A percentile compares a stretch with the other conserved stretches of the same genome.
phyloP scores from a whole-genome alignment of 1,140 invertebrate species.

The Mycetomoellerius zeteki region DNA sequence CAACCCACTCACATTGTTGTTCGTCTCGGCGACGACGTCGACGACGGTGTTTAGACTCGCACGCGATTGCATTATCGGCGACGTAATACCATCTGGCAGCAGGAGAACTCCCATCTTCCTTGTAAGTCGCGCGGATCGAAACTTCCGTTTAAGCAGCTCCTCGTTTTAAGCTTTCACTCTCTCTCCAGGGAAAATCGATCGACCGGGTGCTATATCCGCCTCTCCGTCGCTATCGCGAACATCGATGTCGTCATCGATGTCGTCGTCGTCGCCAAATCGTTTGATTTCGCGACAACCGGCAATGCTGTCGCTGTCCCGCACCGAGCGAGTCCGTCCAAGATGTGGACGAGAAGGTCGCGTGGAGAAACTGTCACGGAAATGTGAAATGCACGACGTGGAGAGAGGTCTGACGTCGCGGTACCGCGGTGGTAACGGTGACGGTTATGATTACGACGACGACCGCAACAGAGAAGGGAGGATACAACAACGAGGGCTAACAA shows the following conservation, averaged over 20 bases:
- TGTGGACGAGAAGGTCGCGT: conserved; percentile 28
- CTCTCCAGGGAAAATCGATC: neutral
- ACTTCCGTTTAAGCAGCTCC: conserved; percentile 12
- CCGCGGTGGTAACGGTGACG: neutral
- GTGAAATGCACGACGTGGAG: conserved; percentile 62
- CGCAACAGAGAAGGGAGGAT: conserved; percentile 14
- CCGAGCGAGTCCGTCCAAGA: conserved; percentile 15
- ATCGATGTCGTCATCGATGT: neutral
- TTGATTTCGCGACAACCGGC: conserved; percentile 35
- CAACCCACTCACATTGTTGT: conserved; percentile 73
- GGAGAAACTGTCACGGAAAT: conserved; percentile 62
- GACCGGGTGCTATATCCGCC: neutral
- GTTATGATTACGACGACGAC: neutral
- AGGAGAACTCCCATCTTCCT: conserved; percentile 84
- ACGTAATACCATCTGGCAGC: conserved; percentile 79
- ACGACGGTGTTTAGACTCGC: conserved; percentile 73
- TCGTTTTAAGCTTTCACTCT: conserved; percentile 12
- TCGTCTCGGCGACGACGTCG: conserved; percentile 60
- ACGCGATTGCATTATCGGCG: conserved; percentile 74
- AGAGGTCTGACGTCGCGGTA: conserved; percentile 51
- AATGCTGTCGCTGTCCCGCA: neutral
- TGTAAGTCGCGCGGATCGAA: neutral
- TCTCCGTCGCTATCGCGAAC: neutral
- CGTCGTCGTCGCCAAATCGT: conserved; percentile 13
- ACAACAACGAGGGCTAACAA: conserved; percentile 54